Evolutionary conservation across 2,797 vertebrate genomes (phyloP).

Genomic region (Clarias pachynema): DNA sequence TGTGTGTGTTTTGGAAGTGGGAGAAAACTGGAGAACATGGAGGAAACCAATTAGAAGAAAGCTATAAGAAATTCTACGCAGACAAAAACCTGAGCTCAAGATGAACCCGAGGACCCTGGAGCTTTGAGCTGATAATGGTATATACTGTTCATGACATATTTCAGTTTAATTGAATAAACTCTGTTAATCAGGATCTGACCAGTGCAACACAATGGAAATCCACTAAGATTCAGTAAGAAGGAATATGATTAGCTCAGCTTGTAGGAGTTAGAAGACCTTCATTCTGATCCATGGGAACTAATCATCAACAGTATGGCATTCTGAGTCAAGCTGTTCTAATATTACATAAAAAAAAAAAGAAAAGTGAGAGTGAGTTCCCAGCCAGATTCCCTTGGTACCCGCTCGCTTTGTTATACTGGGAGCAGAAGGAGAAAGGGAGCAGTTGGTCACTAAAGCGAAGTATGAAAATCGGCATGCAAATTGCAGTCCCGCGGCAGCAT

Average conservation of each 20-base stretch:
- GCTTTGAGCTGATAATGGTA: neutral
- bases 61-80: neutral
- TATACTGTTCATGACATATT: neutral
- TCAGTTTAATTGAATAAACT: slow-evolving; percentile 3
- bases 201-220: neutral
- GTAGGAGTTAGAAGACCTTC: neutral
- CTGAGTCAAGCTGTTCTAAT: neutral
- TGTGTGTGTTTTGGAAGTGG: neutral
- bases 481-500: slow-evolving; percentile 53
- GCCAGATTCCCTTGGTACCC: neutral
- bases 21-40: neutral
- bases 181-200: neutral
- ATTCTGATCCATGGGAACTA: neutral
- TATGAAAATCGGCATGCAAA: slow-evolving; percentile 83
- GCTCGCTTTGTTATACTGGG: neutral
- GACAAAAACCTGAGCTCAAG: neutral
- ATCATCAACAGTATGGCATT: neutral
- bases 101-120: neutral
- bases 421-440: slow-evolving; percentile 47
- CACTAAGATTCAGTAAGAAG: neutral
- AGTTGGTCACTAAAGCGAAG: slow-evolving; percentile 71
- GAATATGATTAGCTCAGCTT: neutral
- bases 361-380: slow-evolving; percentile 26
- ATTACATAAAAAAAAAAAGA: slow-evolving; percentile 11
- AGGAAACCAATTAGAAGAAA: neutral